Evolutionary conservation across 2,888 invertebrate species (phyloP), one percentile per base, ranked within the genome.

Genomic region (Limnephilus auricula): DNA sequence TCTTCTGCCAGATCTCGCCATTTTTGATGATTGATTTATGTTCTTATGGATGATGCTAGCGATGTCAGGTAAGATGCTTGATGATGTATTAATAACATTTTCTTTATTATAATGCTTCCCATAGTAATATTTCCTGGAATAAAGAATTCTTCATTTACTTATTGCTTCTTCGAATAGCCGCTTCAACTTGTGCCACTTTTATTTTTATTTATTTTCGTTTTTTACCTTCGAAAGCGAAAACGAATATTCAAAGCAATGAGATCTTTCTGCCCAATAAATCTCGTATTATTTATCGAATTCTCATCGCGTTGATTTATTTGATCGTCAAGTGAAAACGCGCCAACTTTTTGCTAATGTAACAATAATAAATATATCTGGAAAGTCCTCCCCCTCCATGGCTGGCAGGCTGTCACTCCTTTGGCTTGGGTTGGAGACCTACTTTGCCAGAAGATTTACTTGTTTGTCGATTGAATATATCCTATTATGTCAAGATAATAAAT

Each of bases 1-100:
- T 45, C n/a, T 40, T 85, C 85, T 50, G 85, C 85, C 85, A 85
- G n/a, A n/a, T 85, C 40, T 85, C 45, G 84, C 85, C 78, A 78
- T 34, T 50, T 34, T 78, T 31, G 25, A 78, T n/a, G 78, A 31
- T 65, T 65, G n/a, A 50, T 87, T 31, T 30, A 85, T 65, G 65
- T 65, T 65, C 65, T 31, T 31, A 32, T 6, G 65, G 65, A 34
- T 12, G 78, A 88, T 34, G 83, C 83, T 32, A 10, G 83, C 34
- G 83, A 83, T 10, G 80, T 32, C 31, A 80, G 80, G 80, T 31
- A 80, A 80, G 80, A 32, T 80, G 83, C n/a, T 31, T 15, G 25
- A 65, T 25, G 0, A 65, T 65, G 18, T 6, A 25, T 65, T 6
- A 65, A 50, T 15, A 50, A 15, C 25, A 65, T 65, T 65, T 25